phyloP scores from a whole-genome alignment of 2,113 vertebrate species.

The Cichladusa arquata region DNA sequence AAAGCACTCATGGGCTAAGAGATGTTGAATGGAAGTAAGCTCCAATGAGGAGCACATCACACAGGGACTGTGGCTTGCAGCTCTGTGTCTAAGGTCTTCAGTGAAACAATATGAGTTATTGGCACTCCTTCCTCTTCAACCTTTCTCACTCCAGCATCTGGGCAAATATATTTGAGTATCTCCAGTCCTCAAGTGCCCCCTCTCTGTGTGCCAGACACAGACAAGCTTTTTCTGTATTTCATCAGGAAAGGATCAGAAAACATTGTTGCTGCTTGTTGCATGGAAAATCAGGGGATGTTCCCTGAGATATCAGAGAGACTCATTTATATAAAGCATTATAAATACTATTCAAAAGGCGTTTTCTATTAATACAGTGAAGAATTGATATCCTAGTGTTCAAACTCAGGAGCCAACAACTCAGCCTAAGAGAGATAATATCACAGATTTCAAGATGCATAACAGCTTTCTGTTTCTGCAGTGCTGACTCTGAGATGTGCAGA shows the following conservation, averaged over 20 bases:
- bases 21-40: not conserved
- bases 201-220: not conserved
- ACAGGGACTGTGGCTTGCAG: not conserved
- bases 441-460: not conserved
- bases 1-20: not conserved
- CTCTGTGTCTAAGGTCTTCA: not conserved
- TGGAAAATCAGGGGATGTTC: not conserved
- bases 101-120: not conserved
- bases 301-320: not conserved
- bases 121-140: not conserved
- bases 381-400: not conserved
- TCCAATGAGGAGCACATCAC: not conserved
- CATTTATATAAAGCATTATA: not conserved
- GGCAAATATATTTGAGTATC: not conserved
- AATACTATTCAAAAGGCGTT: not conserved
- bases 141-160: not conserved
- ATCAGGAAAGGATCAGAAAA: not conserved
- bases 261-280: fast-evolving
- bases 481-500: not conserved
- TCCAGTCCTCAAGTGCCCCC: not conserved
- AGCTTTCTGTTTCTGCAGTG: not conserved
- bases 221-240: not conserved
- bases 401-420: not conserved
- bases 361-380: not conserved
- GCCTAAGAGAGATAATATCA: not conserved